Percentiles rank a stretch among this genome's conserved stretches.
These are phyloP conservation scores for Aspidiotus destructor DNA, from an alignment of 2,888 invertebrate species.

Conservation along the genomic window DNA sequence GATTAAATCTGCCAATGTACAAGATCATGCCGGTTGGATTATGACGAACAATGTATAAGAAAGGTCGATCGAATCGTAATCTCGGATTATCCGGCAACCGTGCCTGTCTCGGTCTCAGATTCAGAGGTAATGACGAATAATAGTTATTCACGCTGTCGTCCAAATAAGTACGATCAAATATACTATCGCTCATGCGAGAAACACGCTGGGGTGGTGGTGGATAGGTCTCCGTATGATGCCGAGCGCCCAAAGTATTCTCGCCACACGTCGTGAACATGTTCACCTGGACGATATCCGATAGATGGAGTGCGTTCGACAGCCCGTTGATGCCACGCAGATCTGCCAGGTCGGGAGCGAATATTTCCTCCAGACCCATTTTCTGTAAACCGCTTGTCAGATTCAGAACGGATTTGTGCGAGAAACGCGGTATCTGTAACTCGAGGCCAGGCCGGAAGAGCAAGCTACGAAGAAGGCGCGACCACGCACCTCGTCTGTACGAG, in stretches of 20 bases:
- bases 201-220: constrained; percentile 54
- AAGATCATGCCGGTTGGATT: constrained; percentile 85
- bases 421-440: constrained; percentile 74
- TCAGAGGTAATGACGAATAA: constrained; percentile 51
- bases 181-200: constrained; percentile 37
- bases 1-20: constrained; percentile 80
- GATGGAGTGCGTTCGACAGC: constrained; percentile 62
- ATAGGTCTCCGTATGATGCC: constrained; percentile 72
- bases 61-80: constrained; percentile 75
- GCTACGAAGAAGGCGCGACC: constrained; percentile 63
- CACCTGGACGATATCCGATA: constrained; percentile 74
- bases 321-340: constrained; percentile 68
- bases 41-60: constrained; percentile 78
- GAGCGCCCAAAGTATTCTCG: constrained; percentile 57
- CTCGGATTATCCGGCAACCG: constrained; percentile 52
- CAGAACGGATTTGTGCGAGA: constrained; percentile 63
- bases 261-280: constrained; percentile 78
- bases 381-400: constrained; percentile 69
- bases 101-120: constrained; percentile 59
- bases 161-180: constrained; percentile 10
- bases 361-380: constrained; percentile 69
- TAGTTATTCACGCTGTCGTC: constrained; percentile 36
- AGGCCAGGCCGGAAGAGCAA: constrained; percentile 64
- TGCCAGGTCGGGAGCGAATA: constrained; percentile 65
- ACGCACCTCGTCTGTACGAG: constrained; percentile 57